Evolutionary conservation across 1,140 invertebrate genomes (phyloP).

Genomic region (Penaeus japonicus): DNA sequence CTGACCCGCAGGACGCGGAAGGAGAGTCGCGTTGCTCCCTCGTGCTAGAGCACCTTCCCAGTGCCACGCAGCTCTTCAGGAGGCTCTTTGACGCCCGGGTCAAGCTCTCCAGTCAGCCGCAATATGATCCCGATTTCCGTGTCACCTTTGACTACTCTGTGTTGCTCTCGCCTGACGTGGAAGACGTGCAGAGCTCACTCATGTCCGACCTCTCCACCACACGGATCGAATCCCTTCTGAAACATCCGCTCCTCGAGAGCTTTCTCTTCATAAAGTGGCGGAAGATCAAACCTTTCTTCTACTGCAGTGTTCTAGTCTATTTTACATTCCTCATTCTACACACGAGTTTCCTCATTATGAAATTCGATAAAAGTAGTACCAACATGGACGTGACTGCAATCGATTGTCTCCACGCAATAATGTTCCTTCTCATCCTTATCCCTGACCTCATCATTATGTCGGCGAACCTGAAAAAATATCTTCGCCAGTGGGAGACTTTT

Average conservation of each 20-base stretch:
- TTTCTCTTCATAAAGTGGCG: constrained; percentile 84
- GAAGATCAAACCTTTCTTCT: constrained; percentile 75
- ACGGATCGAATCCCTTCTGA: constrained; percentile 68
- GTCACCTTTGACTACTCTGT: constrained; percentile 54
- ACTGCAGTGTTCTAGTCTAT: constrained; percentile 76
- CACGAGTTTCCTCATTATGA: constrained; percentile 45
- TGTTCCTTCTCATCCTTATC: constrained; percentile 43
- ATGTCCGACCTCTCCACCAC: constrained; percentile 48
- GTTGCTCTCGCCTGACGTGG: constrained; percentile 13
- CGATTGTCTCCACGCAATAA: too few species aligned
- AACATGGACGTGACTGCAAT: constrained; percentile 6
- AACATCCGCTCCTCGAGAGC: constrained; percentile 80
- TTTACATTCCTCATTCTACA: constrained; percentile 72
- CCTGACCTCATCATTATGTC: constrained; percentile 53
- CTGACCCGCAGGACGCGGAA: constrained; percentile 40
- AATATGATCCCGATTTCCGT: constrained; percentile 45
- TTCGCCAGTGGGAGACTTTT: constrained; percentile 55
- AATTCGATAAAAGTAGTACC: constrained; percentile 2
- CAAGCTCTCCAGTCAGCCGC: constrained; percentile 21
- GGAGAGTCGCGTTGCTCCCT: constrained; percentile 42
- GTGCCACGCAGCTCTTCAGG: constrained; percentile 40
- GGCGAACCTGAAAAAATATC: constrained; percentile 52
- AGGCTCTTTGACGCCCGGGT: constrained; percentile 51
- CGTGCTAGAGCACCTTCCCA: constrained; percentile 49
- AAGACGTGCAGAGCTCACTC: constrained; percentile 44